Evolutionary conservation across 2,797 vertebrate genomes (phyloP).

Genomic region (Sandelia bainsii): DNA sequence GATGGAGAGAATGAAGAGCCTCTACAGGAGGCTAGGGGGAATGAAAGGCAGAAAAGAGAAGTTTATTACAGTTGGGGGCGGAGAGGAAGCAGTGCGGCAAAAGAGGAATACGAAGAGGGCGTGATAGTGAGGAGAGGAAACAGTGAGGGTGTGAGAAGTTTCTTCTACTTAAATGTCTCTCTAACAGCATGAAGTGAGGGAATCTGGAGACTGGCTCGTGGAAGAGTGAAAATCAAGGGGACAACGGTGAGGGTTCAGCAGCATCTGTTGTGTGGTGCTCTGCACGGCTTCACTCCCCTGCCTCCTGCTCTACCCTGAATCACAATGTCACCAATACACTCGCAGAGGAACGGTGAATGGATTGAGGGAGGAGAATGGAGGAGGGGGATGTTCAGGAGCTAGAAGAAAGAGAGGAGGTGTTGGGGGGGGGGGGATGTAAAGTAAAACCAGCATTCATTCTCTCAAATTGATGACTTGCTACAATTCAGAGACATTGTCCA

Average conservation of each 20-base stretch:
- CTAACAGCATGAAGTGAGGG: conserved; percentile 6
- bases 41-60: conserved; percentile 58
- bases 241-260: conserved; percentile 31
- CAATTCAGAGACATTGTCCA: conserved; percentile 63
- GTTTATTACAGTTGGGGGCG: conserved; percentile 43
- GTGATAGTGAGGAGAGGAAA: conserved; percentile 11
- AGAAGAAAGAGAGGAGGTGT: conserved; percentile 50
- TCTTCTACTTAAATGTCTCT: conserved; percentile 8
- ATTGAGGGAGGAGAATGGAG: conserved; percentile 24
- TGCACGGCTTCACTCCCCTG: conserved; percentile 31
- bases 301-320: conserved; percentile 54
- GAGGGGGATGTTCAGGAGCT: conserved; percentile 24
- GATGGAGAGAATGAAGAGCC: conserved; percentile 65
- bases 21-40: conserved; percentile 58
- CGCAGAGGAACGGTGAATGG: conserved; percentile 59
- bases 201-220: conserved; percentile 9
- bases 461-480: conserved; percentile 68
- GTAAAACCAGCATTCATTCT: conserved; percentile 53
- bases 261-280: conserved; percentile 56
- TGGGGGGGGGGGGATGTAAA: conserved; percentile 9
- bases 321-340: conserved; percentile 64
- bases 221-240: conserved; percentile 4
- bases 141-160: background rate
- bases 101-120: conserved; percentile 3
- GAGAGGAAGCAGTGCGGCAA: conserved; percentile 17